Base-by-base conservation (phyloP, 2,113 vertebrate genomes). In the Amazona guildingii region DNA sequence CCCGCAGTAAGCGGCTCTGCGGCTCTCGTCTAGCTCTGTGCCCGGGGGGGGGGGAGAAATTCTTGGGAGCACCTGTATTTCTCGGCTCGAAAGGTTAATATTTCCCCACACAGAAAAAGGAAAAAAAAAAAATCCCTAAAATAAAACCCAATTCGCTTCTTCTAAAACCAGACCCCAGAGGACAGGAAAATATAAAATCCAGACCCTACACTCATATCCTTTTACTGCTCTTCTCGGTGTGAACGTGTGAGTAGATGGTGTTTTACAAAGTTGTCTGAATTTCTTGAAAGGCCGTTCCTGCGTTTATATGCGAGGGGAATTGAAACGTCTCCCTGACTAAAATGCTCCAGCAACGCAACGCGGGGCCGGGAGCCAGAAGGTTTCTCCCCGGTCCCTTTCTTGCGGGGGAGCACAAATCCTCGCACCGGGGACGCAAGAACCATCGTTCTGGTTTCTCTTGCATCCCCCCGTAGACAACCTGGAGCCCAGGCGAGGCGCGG, bases 231-330 rank as follows among this genome's bases (percentile, higher is more conserved):
- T 95, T 90, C 85, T 85, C 87, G 79, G 96, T 94, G 96, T 86
- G 94, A 96, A 95, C 94, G 91, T 90, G 95, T 69, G 86, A 95
- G 89, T 89, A 21, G 96, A 92, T 88, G 93, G 87, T 88, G 86
- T 97, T 95, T 93, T 95, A 95, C 95, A 92, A 97, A 96, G 88
- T 93, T 92, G 95, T 83, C 95, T 92, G 95, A 95, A 64, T 93
- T 88, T 94, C 93, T 81, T 87, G 93, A 88, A 96, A 97, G 87
- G 93, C 84, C 82, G 80, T 92, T 92, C 79, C 90, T 77, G 93
- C 88, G 93, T 96, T 96, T 95, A 95, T 90, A 88, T 55, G 90
- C 72, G 48, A 66, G 64, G 79, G 88, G 90, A 94, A 81, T 88
- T 63, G 85, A 49, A 86, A 55, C 4, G 79, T 28, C 90, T 83